Evolutionary conservation across 92 coral and sea anemone genomes (phyloP).

Genomic region (Epizoanthus illoricatus): DNA sequence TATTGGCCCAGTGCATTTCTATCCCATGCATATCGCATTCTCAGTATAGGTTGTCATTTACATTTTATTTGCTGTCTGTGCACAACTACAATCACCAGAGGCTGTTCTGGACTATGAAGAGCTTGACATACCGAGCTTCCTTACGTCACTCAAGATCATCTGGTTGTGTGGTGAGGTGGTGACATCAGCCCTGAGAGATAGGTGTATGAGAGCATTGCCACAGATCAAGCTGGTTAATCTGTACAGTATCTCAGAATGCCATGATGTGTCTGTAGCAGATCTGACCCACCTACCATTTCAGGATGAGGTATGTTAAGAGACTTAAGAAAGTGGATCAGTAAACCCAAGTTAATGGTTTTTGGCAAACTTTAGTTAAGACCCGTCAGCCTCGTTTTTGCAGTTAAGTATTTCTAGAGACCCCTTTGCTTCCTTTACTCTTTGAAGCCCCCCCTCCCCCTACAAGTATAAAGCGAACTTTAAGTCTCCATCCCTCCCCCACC

Average conservation of each 20-base stretch:
- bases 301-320: constrained; percentile 59
- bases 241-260: constrained; percentile 86
- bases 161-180: constrained; percentile 95
- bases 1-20: too few relatives aligned
- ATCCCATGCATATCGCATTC: not conserved
- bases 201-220: constrained; percentile 74
- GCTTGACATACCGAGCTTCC: constrained; percentile 48
- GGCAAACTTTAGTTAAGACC: not conserved
- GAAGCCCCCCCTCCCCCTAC: too few relatives aligned
- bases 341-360: not conserved
- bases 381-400: too few relatives aligned
- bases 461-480: too few relatives aligned
- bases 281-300: constrained; percentile 74
- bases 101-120: constrained; percentile 77
- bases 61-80: not conserved
- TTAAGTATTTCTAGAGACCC: too few relatives aligned
- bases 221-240: constrained; percentile 73
- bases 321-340: not conserved
- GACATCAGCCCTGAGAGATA: constrained; percentile 80
- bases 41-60: too few relatives aligned
- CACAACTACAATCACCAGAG: constrained; percentile 44
- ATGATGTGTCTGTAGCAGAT: constrained; percentile 76
- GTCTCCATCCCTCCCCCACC: too few relatives aligned
- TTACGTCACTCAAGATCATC: constrained; percentile 58
- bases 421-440: too few relatives aligned